These are phyloP conservation scores for Uria aalge DNA, from an alignment of 2,113 vertebrate genomes.

Conservation along the genomic window DNA sequence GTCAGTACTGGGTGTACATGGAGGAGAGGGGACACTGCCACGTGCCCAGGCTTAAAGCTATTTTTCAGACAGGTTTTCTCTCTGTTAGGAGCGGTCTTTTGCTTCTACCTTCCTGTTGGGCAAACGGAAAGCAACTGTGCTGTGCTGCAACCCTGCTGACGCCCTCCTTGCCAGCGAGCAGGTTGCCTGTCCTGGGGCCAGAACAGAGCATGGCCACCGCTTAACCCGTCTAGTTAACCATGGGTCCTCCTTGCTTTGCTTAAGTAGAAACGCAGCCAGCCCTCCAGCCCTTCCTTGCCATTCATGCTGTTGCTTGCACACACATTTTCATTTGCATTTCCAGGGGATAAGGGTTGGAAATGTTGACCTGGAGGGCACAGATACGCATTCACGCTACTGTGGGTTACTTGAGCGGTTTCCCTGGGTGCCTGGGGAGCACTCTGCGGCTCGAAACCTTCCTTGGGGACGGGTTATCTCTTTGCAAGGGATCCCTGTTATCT, in stretches of 20 bases:
- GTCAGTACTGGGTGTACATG: background rate
- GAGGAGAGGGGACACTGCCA: rapidly evolving
- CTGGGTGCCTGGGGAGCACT: background rate
- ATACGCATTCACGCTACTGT: background rate
- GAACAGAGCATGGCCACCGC: background rate
- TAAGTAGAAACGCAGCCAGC: rapidly evolving
- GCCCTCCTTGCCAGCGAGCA: background rate
- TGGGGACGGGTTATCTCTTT: background rate
- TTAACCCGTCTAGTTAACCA: too few relatives aligned
- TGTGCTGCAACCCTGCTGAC: background rate
- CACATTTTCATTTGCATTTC: background rate
- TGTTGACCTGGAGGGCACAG: background rate
- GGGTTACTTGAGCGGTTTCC: background rate
- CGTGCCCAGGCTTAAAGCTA: background rate
- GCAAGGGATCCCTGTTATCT: rapidly evolving
- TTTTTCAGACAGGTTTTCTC: background rate
- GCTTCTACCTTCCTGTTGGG: background rate
- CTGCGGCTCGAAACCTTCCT: background rate
- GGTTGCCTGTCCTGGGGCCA: rapidly evolving
- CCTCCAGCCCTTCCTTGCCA: background rate
- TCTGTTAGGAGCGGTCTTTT: background rate
- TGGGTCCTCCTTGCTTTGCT: background rate
- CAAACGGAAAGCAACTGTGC: background rate
- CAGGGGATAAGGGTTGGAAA: background rate
- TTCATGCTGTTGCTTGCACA: background rate